These are phyloP conservation scores for Dicrostonyx torquatus DNA, from an alignment of 2,797 vertebrate species.

Conservation along the genomic window DNA sequence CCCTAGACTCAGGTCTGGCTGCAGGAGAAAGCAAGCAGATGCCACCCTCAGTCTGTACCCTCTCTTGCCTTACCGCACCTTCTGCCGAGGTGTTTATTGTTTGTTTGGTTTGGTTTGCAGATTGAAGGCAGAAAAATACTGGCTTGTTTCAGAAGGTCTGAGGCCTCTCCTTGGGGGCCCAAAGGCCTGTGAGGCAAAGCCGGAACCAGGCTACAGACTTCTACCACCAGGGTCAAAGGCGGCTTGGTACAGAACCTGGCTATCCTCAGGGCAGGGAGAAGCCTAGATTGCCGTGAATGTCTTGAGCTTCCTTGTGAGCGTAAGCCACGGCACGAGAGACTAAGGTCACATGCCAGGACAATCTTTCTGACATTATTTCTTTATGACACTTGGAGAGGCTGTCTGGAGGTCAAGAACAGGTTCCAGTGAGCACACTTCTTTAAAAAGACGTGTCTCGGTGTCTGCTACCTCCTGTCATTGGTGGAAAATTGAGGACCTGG, in stretches of 20 bases:
- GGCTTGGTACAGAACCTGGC: neutral
- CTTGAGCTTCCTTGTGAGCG: neutral
- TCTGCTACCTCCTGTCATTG: accelerated
- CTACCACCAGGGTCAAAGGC: neutral
- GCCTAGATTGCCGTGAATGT: too few species aligned
- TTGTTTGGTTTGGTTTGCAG: neutral
- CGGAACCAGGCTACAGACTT: neutral
- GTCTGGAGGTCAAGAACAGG: neutral
- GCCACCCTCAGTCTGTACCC: neutral
- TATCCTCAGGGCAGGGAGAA: accelerated
- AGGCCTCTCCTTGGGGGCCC: neutral
- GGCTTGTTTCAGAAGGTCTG: neutral
- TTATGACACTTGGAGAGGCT: neutral
- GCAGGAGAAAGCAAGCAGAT: neutral
- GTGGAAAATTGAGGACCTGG: neutral
- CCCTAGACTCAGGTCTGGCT: neutral
- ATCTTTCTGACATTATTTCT: neutral
- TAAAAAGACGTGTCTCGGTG: neutral
- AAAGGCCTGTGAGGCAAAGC: neutral
- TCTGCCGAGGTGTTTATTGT: neutral
- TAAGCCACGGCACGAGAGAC: neutral
- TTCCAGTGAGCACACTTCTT: neutral
- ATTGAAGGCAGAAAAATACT: neutral
- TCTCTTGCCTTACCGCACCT: neutral
- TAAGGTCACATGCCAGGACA: accelerated